Evolutionary conservation across 2,113 vertebrate genomes (phyloP), one percentile per base, ranked within the genome.

Genomic region (Takifugu flavidus): DNA sequence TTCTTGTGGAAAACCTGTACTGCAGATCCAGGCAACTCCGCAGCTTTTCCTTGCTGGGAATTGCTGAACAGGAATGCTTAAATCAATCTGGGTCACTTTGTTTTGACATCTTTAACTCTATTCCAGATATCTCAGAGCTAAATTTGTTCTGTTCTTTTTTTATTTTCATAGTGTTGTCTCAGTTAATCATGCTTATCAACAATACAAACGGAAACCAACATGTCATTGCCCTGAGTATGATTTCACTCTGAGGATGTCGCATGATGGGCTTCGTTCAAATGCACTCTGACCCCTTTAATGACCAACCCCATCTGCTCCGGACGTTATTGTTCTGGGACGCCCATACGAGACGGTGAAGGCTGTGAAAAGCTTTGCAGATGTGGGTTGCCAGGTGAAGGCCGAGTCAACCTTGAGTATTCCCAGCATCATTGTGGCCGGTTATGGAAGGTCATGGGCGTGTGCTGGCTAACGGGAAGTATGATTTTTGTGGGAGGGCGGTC

Each of bases 401-500:
- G 6, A 12, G 13, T 13, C 60, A 52, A 61, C 57, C 66, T 54
- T 2, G n/a, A 57, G 65, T 53, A 53, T 75, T 88, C 76, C 80
- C 68, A 27, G 70, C 63, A 66, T 43, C 25, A 25, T 50, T 20
- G 13, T 53, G 71, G 67, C 2, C 51, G 52, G 61, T 42, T 12
- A 52, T 62, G 76, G 42, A 47, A 58, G 53, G 67, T 15, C 52
- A 76, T 11, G 53, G 59, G 51, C 10, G 62, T 79, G 72, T 47
- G 61, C 47, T 39, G 26, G 43, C 49, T 72, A 63, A n/a, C 11
- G 67, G 75, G 75, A 84, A 81, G 63, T 64, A 6, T 54, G 75
- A 58, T 59, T 57, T 82, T 47, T 46, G 66, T 12, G 20, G 62
- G n/a, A 25, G 31, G 25, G 46, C n/a, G 50, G 51, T 71, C 49